Evolutionary conservation across 2,113 vertebrate genomes (phyloP).

Genomic region (Phrynosoma platyrhinos): DNA sequence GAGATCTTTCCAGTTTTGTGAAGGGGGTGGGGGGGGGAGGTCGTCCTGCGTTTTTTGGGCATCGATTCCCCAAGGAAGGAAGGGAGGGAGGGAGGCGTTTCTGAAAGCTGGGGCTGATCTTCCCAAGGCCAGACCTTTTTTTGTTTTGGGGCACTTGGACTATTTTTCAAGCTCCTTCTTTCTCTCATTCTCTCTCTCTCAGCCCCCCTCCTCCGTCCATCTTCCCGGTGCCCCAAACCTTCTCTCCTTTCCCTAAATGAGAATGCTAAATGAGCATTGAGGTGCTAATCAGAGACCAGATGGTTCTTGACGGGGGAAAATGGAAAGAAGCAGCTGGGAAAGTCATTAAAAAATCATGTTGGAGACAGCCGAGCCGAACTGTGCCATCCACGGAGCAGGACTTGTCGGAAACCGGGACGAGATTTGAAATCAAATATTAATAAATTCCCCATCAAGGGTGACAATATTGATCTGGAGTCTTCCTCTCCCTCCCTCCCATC

Average conservation of each 20-base stretch:
- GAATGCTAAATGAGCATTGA: constrained; percentile 86
- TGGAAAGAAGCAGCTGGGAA: constrained; percentile 89
- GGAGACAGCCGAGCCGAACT: constrained; percentile 85
- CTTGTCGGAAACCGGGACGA: constrained; percentile 78
- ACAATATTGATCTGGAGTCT: constrained; percentile 57
- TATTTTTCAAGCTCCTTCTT: constrained; percentile 73
- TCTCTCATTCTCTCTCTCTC: neutral
- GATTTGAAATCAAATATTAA: constrained; percentile 89
- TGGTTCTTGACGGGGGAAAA: constrained; percentile 89
- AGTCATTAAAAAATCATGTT: constrained; percentile 89
- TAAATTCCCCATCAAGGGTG: constrained; percentile 69
- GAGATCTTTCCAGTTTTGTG: too few species aligned
- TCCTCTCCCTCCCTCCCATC: too few species aligned
- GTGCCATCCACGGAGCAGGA: constrained; percentile 82
- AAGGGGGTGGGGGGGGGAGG: too few species aligned
- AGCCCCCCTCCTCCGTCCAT: neutral
- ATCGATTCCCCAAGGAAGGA: too few species aligned
- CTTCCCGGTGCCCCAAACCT: neutral
- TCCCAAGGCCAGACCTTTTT: constrained; percentile 2
- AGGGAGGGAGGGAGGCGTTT: too few species aligned
- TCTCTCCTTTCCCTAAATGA: constrained; percentile 74
- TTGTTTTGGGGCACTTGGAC: constrained; percentile 53
- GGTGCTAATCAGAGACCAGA: constrained; percentile 90
- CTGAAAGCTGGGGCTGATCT: constrained; percentile 50
- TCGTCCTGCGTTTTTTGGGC: too few species aligned